A percentile compares a stretch with the other conserved stretches of the same genome.
Conservation (phyloP, 2,888 invertebrate species). For the Agrochola macilenta region DNA sequence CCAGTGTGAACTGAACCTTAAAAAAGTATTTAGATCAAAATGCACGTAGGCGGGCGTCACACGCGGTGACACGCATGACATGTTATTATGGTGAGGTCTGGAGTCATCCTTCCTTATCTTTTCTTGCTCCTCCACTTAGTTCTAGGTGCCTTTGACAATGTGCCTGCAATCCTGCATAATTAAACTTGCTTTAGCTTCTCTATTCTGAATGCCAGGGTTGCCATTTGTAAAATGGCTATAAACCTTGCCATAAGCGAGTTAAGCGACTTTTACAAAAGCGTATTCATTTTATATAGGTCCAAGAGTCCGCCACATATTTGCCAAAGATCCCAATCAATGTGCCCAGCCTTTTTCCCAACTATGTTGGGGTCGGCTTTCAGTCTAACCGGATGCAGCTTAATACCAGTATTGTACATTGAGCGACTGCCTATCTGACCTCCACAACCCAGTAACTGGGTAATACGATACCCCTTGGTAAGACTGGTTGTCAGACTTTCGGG, state of each 20-base stretch:
- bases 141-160: neutral
- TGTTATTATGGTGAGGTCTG: neutral
- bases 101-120: neutral
- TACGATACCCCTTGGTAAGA: too few species aligned
- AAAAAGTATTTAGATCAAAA: neutral
- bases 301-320: neutral
- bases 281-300: neutral
- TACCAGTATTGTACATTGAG: too few species aligned
- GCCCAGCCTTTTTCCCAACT: too few species aligned
- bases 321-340: neutral
- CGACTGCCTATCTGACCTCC: too few species aligned
- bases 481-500: too few species aligned
- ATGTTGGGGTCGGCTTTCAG: too few species aligned
- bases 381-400: too few species aligned
- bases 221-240: too few species aligned
- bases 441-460: too few species aligned
- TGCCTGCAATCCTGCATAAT: neutral
- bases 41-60: neutral
- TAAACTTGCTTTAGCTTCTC: neutral
- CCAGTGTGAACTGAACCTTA: neutral
- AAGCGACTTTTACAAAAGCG: neutral
- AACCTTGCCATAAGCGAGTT: neutral
- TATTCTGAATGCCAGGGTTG: neutral
- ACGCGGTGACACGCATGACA: neutral
- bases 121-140: neutral